Conservation (phyloP, 2,113 vertebrate species). For the Pedetes capensis region DNA sequence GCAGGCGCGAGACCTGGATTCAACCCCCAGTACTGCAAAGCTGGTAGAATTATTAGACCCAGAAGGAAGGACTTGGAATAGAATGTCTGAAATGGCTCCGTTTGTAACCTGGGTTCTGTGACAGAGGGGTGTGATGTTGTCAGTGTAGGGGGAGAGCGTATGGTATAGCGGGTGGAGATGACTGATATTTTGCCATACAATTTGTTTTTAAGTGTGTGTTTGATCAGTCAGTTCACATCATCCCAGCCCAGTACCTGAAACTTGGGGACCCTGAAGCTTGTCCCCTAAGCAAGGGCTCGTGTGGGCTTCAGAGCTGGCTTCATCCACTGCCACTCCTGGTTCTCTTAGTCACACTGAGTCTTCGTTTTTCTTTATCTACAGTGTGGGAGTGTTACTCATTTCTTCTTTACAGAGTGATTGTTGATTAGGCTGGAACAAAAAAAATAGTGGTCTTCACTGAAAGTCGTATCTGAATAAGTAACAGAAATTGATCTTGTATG, state of each 20-base stretch:
- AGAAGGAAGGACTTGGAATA: background rate
- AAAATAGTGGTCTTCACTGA: background rate
- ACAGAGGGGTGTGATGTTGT: background rate
- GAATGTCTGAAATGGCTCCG: background rate
- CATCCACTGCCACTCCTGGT: background rate
- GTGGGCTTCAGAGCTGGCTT: background rate
- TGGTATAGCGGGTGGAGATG: background rate
- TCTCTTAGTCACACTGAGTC: background rate
- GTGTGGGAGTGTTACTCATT: background rate
- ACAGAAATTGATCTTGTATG: background rate
- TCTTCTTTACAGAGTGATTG: background rate
- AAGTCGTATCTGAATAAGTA: background rate
- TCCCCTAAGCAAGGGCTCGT: background rate
- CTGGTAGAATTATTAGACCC: background rate
- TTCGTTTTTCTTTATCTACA: conserved; percentile 30
- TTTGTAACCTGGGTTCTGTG: background rate
- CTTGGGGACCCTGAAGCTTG: background rate
- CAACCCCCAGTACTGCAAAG: too few relatives aligned
- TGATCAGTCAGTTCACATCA: background rate
- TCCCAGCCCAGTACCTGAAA: background rate
- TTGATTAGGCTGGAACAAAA: conserved; percentile 11
- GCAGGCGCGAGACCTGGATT: too few relatives aligned
- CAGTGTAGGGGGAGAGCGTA: background rate
- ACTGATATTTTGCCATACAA: background rate
- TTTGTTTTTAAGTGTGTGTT: background rate